Conservation (phyloP, 2,113 vertebrate genomes). For the Myrmecophaga tridactyla region DNA sequence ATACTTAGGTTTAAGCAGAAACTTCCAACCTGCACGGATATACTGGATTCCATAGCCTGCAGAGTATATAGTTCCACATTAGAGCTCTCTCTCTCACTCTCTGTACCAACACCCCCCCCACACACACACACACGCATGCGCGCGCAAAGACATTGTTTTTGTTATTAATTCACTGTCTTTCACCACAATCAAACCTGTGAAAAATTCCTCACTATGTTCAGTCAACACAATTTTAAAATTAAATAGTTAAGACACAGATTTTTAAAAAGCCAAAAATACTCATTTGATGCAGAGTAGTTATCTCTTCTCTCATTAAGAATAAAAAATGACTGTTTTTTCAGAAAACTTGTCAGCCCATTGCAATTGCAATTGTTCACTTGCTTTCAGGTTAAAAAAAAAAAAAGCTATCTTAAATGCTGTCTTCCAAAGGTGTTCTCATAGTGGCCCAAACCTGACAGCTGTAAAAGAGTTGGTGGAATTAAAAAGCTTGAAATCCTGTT, state of each 20-base stretch:
- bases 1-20: background rate
- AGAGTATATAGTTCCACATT: background rate
- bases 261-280: background rate
- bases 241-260: background rate
- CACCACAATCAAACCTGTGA: conserved; percentile 81
- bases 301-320: background rate
- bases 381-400: conserved; percentile 24
- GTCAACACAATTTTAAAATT: background rate
- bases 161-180: conserved; percentile 80
- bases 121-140: no score
- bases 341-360: background rate
- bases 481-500: conserved; percentile 41
- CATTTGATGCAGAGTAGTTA: background rate
- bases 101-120: background rate
- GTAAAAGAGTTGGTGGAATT: background rate
- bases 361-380: background rate
- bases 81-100: background rate
- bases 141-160: background rate
- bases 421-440: background rate
- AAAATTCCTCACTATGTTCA: background rate
- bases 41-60: background rate
- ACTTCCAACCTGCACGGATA: accelerated
- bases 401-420: no score
- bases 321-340: conserved; percentile 19
- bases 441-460: background rate